Conservation (phyloP, 2,797 vertebrate species). For the Tragelaphus eurycerus region DNA sequence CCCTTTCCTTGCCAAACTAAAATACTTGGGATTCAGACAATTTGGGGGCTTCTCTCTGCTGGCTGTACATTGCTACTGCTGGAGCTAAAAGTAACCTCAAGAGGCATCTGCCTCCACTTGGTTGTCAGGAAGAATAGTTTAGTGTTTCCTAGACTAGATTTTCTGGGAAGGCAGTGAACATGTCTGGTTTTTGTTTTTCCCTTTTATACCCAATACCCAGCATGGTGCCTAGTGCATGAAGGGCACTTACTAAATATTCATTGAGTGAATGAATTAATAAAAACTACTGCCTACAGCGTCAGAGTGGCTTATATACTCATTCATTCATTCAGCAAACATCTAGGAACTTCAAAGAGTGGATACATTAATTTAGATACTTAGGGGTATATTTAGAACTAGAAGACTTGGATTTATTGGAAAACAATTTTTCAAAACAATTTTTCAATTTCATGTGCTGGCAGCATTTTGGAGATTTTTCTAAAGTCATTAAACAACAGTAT, state of each 20-base stretch:
- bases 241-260: neutral
- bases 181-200: neutral
- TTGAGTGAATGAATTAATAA: neutral
- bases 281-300: neutral
- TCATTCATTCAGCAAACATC: neutral
- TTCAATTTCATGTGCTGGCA: neutral
- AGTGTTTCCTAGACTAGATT: neutral
- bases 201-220: neutral
- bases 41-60: neutral
- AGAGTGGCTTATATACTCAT: neutral
- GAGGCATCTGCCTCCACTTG: neutral
- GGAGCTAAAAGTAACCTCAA: neutral
- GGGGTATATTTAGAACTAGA: neutral
- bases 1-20: neutral
- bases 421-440: neutral
- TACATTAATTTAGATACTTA: neutral
- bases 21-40: neutral
- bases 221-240: neutral
- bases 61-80: neutral
- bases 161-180: neutral
- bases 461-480: neutral
- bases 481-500: neutral
- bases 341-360: neutral
- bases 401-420: neutral
- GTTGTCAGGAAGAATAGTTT: neutral